Conservation (phyloP, 2,888 invertebrate species). For the Coenonympha glycerion region DNA sequence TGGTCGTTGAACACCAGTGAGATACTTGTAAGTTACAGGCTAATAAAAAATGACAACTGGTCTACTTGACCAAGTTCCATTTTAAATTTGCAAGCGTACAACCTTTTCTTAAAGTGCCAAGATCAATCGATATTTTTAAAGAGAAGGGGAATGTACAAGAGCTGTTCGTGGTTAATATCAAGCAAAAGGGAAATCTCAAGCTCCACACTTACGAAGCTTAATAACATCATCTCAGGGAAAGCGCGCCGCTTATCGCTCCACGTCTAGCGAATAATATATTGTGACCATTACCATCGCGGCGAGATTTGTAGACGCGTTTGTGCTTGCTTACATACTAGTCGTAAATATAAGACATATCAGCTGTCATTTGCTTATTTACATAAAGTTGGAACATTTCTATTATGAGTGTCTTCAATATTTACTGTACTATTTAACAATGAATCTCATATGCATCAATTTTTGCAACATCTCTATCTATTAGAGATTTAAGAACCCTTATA, state of each 20-base stretch:
- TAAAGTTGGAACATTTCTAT: too few species aligned
- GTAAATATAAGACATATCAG: neutral
- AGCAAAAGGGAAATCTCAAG: slow-evolving; percentile 13
- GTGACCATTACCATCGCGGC: slow-evolving; percentile 12
- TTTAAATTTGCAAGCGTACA: neutral
- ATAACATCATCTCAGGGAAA: slow-evolving; percentile 14
- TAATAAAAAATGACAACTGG: neutral
- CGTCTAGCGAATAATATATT: slow-evolving; percentile 20
- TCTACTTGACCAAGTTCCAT: neutral
- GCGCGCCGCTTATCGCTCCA: slow-evolving; percentile 14
- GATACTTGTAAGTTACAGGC: too few species aligned
- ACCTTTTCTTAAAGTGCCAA: neutral
- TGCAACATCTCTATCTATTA: too few species aligned
- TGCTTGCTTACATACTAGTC: neutral
- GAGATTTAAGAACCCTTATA: neutral
- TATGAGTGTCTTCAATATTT: too few species aligned
- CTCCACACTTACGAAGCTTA: slow-evolving; percentile 9
- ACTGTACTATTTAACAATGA: too few species aligned
- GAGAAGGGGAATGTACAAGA: neutral
- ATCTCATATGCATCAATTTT: too few species aligned
- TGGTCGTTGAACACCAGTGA: too few species aligned
- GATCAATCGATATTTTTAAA: slow-evolving; percentile 1
- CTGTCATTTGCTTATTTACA: too few species aligned
- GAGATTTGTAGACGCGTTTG: slow-evolving; percentile 11
- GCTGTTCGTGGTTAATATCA: slow-evolving; percentile 2